phyloP scores from a whole-genome alignment of 2,113 vertebrate genomes.

The Actenoides lindsayi region DNA sequence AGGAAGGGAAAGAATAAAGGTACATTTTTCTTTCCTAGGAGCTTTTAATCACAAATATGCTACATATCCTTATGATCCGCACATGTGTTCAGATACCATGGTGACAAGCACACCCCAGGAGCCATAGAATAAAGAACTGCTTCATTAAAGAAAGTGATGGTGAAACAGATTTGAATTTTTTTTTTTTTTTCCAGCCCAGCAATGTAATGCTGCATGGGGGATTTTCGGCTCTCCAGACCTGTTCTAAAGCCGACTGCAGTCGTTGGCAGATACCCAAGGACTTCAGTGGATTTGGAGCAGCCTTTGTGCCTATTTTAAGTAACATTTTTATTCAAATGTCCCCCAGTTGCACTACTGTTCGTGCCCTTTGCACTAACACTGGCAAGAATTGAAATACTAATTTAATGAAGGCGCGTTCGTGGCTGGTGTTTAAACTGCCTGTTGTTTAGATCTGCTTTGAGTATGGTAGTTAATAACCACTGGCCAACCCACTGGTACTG shows the following conservation, averaged over 20 bases:
- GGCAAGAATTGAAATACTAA: conserved; percentile 1
- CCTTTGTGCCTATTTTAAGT: conserved; percentile 59
- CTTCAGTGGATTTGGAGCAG: conserved; percentile 51
- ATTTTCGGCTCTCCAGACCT: conserved; percentile 34
- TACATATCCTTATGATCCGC: conserved; percentile 12
- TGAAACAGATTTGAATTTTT: background rate
- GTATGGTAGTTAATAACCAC: conserved; percentile 6
- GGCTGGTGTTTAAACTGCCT: background rate
- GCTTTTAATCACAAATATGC: conserved; percentile 55
- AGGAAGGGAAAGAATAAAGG: conserved; percentile 35
- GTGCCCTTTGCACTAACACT: conserved; percentile 8
- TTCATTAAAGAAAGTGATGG: conserved; percentile 37
- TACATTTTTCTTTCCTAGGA: conserved; percentile 33
- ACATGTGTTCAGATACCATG: conserved; percentile 52
- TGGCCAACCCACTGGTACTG: conserved; percentile 23
- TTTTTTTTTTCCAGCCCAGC: conserved; percentile 5
- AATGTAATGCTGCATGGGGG: conserved; percentile 25
- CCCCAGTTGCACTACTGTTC: conserved; percentile 34
- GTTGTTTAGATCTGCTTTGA: conserved; percentile 39
- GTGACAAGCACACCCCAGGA: conserved; percentile 50
- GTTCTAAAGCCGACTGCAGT: conserved; percentile 45
- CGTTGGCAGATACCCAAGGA: conserved; percentile 45
- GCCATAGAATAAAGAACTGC: conserved; percentile 24
- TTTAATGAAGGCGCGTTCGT: background rate
- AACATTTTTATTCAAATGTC: conserved; percentile 52